Evolutionary conservation across 1,140 invertebrate genomes (phyloP), one percentile per base, ranked within the genome.

Genomic region (Zaprionus taronus): DNA sequence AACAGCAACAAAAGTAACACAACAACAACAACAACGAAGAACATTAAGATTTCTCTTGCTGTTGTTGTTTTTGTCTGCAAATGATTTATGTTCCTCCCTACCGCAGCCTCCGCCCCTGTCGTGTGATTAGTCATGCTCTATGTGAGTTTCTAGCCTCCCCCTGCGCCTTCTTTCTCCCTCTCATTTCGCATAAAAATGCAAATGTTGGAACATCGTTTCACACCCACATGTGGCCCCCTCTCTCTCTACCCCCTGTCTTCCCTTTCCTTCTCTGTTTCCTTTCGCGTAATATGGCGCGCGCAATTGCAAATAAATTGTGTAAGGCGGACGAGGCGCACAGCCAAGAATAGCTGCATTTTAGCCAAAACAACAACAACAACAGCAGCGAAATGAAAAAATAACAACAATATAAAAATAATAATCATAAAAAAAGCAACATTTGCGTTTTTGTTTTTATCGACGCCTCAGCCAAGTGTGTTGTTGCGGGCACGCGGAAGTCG

Each of bases 231-330:
- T 64, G 44, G 60, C 47, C 3, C 15, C 14, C 9, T 28, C 47
- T 14, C 38, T 66, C 15, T 49, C 20, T n/a, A 22, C 12, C 15
- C 38, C 4, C n/a, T 4, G n/a, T 9, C 41, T 47, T n/a, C 3
- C 41, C 17, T 3, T 47, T 7, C 36, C 14, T n/a, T n/a, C 44
- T n/a, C 44, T 20, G 11, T 38, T 67, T 22, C 55, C 24, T 47
- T 47, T 20, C 31, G 20, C 20, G 47, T 20, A 11, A 22, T 20
- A 24, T 14, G 20, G 47, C 47, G 73, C 38, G 79, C 83, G 55
- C 84, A 87, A 87, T 80, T 84, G 81, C 69, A 89, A 89, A 81
- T 81, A 81, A 72, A 81, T 87, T 87, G 84, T 69, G 84, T 80
- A 84, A 89, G 84, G 84, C 84, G 72, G 20, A 51, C 47, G n/a